Base-by-base conservation (phyloP, 2,888 invertebrate genomes). In the Dicyrtoma fusca region DNA sequence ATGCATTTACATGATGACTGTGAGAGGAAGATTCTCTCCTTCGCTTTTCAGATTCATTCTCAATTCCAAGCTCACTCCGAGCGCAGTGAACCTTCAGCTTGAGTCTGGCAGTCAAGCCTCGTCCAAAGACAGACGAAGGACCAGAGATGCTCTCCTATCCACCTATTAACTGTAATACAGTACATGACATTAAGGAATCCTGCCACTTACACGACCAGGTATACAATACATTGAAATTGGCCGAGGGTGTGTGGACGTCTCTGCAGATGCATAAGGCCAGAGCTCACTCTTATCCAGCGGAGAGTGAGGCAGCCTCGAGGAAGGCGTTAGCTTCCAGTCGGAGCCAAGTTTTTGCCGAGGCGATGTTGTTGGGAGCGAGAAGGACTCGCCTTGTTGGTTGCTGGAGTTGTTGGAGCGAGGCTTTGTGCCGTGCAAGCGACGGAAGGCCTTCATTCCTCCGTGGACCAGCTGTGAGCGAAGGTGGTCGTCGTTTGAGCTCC, bases 401-500 rank as follows among this genome's bases (percentile, higher is more conserved):
- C 11, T 19, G 49, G 49, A 45, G 45, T 11, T 10, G 45, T 45
- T n/a, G n/a, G 45, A 45, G 13, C 11, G 45, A 45, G 45, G 45
- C 51, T 13, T 17, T 13, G 6, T 11, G 6, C 10, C 53, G 10
- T 53, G 53, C 19, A 49, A 49, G 4, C 53, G 19, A 19, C n/a
- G 19, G 53, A 42, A 42, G n/a, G n/a, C 13, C 51, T 63, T 70
- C 72, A 69, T 75, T 72, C 75, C 72, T 73, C 62, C 51, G 42
- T 70, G 72, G 73, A 63, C 75, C 72, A 71, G 71, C 73, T 75
- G 64, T 66, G 69, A 75, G 75, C 71, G 73, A 65, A 73, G 69
- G 72, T 75, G 70, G 51, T 51, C n/a, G 51, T 51, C 11, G 11
- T 21, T 17, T 49, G 49, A 21, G 25, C 25, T 26, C 34, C 26